Base-by-base conservation (phyloP, 2,888 invertebrate genomes). In the Drosophila bunnanda region DNA sequence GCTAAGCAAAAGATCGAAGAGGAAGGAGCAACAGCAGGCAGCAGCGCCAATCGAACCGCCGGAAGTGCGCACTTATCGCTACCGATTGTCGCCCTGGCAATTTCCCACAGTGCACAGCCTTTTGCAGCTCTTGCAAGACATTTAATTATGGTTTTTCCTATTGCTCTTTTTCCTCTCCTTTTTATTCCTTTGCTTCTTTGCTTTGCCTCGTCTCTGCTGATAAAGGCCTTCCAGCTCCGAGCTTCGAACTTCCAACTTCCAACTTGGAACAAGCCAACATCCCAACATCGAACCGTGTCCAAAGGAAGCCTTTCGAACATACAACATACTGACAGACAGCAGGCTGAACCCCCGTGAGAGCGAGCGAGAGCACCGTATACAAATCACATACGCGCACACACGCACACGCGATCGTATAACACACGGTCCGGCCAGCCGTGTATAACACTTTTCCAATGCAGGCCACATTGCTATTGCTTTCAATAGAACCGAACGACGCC, bases 11-110 rank as follows among this genome's bases (percentile, higher is more conserved):
- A 55, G 69, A 50, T 50, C 50, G 69, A 52, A 62, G 62, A 52
- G 41, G 57, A 56, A 53, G 64, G 78, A 52, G 50, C 50, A 32
- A 6, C 44, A 78, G 76, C 67, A 70, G 69, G 17, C 77, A 70
- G 54, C 60, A 73, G 67, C 56, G 60, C 50, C 68, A 61, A 77
- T 61, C 59, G 59, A 50, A 34, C 62, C 66, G 75, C 78, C 84
- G 84, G 84, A 84, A 84, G 87, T 87, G 65, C 54, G 73, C 84
- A 84, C 87, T 84, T 84, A 84, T 76, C 75, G 75, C 81, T 34
- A 41, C 56, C 71, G 71, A 71, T 84, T 87, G 87, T 86, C 84
- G 84, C 84, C 85, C 76, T 57, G 53, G 57, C 74, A 80, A 80
- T 82, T 82, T 82, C 80, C 82, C 85, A 82, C 64, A 74, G 74